Evolutionary conservation across 2,888 invertebrate genomes (phyloP).

Genomic region (Agrochola lychnidis): DNA sequence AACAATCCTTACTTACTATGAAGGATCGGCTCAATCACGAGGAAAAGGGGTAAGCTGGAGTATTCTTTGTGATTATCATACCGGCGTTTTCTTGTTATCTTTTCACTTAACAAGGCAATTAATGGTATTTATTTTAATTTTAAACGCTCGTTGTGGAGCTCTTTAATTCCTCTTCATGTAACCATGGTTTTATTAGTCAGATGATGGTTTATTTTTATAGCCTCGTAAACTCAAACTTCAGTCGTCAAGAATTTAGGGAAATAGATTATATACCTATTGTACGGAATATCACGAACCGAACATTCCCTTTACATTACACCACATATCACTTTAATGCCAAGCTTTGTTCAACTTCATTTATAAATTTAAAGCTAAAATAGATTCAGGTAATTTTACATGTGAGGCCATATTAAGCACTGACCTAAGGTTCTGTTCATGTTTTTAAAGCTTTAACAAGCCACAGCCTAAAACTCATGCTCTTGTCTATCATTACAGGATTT

Average conservation of each 20-base stretch:
- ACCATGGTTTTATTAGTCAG: background rate
- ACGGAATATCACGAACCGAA: background rate
- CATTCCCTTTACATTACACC: background rate
- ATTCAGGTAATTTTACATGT: background rate
- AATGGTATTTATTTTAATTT: conserved; percentile 15
- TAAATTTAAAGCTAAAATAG: background rate
- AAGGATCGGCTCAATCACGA: conserved; percentile 83
- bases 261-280: background rate
- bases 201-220: background rate
- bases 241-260: background rate
- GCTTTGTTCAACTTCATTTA: background rate
- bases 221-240: background rate
- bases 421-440: background rate
- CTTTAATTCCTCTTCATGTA: background rate
- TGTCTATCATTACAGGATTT: background rate
- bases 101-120: background rate
- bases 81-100: conserved; percentile 66
- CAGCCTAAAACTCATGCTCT: background rate
- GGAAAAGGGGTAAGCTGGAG: conserved; percentile 82
- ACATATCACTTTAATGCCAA: background rate
- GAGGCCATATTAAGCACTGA: background rate
- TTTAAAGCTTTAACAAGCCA: background rate
- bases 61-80: background rate
- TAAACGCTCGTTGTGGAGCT: conserved; percentile 1
- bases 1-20: conserved; percentile 82